phyloP scores from a whole-genome alignment of 2,888 invertebrate species.

The Euzetes globulus region DNA sequence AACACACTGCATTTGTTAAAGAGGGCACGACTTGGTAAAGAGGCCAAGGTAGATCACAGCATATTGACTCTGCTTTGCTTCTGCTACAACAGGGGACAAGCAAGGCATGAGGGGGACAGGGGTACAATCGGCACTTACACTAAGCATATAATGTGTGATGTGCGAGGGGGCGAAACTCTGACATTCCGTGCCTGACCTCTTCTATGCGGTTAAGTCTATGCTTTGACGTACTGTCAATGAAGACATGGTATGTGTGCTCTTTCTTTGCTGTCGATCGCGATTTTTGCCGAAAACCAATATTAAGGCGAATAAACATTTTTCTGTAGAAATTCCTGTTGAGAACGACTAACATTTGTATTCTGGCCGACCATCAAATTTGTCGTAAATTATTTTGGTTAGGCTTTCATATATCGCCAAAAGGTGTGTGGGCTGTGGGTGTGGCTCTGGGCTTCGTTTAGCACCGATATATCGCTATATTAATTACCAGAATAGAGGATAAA shows the following conservation, averaged over 20 bases:
- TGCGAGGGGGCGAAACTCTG: neutral
- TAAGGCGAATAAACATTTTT: conserved; percentile 1
- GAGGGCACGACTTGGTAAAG: conserved; percentile 21
- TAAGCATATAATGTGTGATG: neutral
- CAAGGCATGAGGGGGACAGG: neutral
- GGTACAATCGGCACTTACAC: neutral
- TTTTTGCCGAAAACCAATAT: neutral
- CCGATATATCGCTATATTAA: neutral
- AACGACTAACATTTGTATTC: neutral
- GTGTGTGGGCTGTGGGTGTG: neutral
- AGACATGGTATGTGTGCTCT: neutral
- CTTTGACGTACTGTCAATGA: conserved; percentile 3
- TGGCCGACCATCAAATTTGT: neutral
- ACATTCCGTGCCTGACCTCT: conserved; percentile 18
- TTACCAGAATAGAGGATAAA: no score
- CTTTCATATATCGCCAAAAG: neutral
- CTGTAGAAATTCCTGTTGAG: neutral
- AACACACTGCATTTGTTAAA: conserved; percentile 20
- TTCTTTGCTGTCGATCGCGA: neutral
- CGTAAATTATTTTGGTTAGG: neutral
- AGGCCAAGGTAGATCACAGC: conserved; percentile 4
- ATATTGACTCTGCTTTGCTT: neutral
- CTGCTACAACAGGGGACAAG: neutral
- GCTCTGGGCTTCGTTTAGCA: neutral
- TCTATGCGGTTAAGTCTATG: neutral